Base-by-base conservation (phyloP, 2,888 invertebrate species). In the Drosophila neonasuta region DNA sequence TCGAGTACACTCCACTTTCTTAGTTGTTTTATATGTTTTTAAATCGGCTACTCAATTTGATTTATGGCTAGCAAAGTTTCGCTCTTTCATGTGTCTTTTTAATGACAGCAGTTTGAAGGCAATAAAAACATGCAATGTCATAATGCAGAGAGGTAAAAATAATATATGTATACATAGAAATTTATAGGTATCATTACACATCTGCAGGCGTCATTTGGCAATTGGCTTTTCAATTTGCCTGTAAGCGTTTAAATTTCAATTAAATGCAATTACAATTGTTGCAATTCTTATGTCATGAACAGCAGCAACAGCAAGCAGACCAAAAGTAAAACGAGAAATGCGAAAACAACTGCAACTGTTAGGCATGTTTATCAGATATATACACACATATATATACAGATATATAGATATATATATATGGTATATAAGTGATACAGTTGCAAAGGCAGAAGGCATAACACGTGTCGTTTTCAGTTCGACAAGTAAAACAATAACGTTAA, bases 401-500 rank as follows among this genome's bases (percentile, higher is more conserved):
- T 20, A 20, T 20, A 4, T 20, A 3, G 30, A 30, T 6, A n/a
- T 8, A 13, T 34, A 44, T 20, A 1, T 42, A 52, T 13, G n/a
- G 6, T 32, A 29, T 50, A 46, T 59, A 36, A 36, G 13, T 42
- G 39, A 46, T 63, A 59, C 50, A 45, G 42, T 46, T 67, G 49
- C 54, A 63, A 64, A 62, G 62, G 41, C 51, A 49, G 49, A 34
- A 49, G 24, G 49, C 56, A 72, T 64, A 59, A 60, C 68, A 72
- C 70, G 78, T 74, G 65, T 67, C 67, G 54, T 20, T 69, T 59
- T 30, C 58, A 50, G 69, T 34, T 60, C 66, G 69, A 74, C 66
- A 69, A 67, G 72, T 77, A 50, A 82, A 75, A 80, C 75, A 83
- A 82, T 74, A 75, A 71, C 48, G 64, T 48, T 63, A 77, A 77